Base-by-base conservation (phyloP, 2,888 invertebrate genomes). In the Cacoxenus indagator region DNA sequence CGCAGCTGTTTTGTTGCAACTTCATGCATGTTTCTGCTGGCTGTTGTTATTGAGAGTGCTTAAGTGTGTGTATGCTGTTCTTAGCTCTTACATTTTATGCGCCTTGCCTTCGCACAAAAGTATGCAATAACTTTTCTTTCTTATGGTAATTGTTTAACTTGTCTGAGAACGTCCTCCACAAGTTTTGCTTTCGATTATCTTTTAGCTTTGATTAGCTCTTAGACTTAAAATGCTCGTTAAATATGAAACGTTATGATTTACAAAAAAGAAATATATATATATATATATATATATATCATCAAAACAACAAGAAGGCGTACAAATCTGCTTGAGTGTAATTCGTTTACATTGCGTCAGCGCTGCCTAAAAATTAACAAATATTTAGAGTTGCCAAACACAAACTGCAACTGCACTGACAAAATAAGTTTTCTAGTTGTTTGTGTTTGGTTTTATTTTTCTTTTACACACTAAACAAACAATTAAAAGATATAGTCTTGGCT, bases 81-180 rank as follows among this genome's bases (percentile, higher is more conserved):
- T 69, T 67, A 66, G 70, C 69, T 79, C 61, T n/a, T 22, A 45
- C 70, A 73, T 59, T 77, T 73, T 81, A 81, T 74, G 69, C 54
- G 29, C 55, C 46, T 26, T 27, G 55, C 70, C 64, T 68, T 11
- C 65, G 73, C 67, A 64, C 65, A 70, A 69, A 73, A 78, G 72
- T 69, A 73, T 68, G 75, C 73, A 68, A 81, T 83, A 83, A 79
- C 69, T 79, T 83, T 67, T 67, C 48, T 70, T 68, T 76, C 71
- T 83, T 79, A 79, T 76, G 82, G 70, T 81, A 83, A 79, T 81
- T 70, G 71, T 55, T 55, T 8, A 11, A 11, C n/a, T 17, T n/a
- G 9, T 48, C 9, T 37, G 37, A 11, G 37, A 8, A 4, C 14
- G 37, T 2, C 37, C 2, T 11, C 8, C 2, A 14, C 37, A 2